phyloP scores from a whole-genome alignment of 1,140 invertebrate genomes.

The Camponotus pennsylvanicus region DNA sequence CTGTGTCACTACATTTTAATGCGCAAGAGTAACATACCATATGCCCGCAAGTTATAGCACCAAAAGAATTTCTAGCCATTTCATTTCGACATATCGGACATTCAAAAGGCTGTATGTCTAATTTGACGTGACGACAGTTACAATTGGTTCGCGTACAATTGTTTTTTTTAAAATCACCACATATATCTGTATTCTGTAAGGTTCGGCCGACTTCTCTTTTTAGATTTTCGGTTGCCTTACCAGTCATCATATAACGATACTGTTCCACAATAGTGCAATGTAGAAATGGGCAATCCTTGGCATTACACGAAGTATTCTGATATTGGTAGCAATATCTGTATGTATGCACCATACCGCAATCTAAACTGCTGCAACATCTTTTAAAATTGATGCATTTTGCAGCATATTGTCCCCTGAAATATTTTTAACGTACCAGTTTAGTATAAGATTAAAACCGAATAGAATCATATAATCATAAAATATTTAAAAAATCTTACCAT shows the following conservation, averaged over 20 bases:
- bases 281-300: neutral
- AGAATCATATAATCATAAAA: too few relatives aligned
- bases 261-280: neutral
- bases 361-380: neutral
- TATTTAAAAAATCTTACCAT: too few relatives aligned
- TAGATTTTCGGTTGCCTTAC: neutral
- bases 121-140: neutral
- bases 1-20: neutral
- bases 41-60: neutral
- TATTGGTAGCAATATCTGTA: neutral
- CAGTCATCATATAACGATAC: neutral
- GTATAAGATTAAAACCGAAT: too few relatives aligned
- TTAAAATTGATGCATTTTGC: neutral
- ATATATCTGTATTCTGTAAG: neutral
- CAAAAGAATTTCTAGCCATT: neutral
- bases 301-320: neutral
- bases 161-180: neutral
- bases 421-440: neutral
- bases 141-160: neutral
- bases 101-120: neutral
- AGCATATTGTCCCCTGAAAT: neutral
- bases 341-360: neutral
- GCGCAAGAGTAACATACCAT: neutral
- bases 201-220: neutral
- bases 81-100: neutral